Percentiles rank a stretch among this genome's conserved stretches.
These are phyloP conservation scores for Elmis aenea DNA, from an alignment of 2,888 invertebrate species.

Conservation along the genomic window DNA sequence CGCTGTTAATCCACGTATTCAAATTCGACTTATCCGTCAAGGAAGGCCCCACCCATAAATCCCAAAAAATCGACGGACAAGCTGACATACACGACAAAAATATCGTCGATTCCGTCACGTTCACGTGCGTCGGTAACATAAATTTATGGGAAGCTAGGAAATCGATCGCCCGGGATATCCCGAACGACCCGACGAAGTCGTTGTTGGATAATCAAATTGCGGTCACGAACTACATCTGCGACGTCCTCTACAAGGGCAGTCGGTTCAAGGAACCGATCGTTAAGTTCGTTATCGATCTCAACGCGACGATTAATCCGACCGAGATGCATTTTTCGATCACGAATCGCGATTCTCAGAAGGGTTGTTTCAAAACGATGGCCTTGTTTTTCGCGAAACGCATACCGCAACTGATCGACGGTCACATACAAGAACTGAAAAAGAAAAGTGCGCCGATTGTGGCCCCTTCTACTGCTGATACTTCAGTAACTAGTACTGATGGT, in stretches of 20 bases:
- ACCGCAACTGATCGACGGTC: conserved; percentile 31
- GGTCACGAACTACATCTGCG: conserved; percentile 37
- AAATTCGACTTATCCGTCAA: conserved; percentile 33
- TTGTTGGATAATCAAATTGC: conserved; percentile 40
- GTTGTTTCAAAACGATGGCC: conserved; percentile 35
- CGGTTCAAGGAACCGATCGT: conserved; percentile 27
- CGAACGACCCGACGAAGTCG: conserved; percentile 27
- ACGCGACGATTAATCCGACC: conserved; percentile 30
- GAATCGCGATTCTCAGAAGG: conserved; percentile 32
- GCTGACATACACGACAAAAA: conserved; percentile 41
- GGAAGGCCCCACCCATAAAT: conserved; percentile 32
- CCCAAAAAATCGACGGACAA: conserved; percentile 36
- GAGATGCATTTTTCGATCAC: conserved; percentile 31
- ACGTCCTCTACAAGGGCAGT: conserved; percentile 24
- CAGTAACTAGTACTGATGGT: too few species aligned
- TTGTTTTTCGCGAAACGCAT: conserved; percentile 34
- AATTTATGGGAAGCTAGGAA: conserved; percentile 41
- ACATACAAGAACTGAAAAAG: conserved; percentile 31
- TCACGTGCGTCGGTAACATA: conserved; percentile 36
- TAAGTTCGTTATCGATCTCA: conserved; percentile 36
- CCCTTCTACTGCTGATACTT: too few species aligned
- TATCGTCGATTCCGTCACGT: conserved; percentile 29
- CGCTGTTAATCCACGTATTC: conserved; percentile 39
- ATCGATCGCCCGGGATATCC: conserved; percentile 25
- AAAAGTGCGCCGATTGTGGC: too few species aligned